These are phyloP conservation scores for Lampropteryx suffumata DNA, from an alignment of 2,888 invertebrate genomes.

Conservation along the genomic window DNA sequence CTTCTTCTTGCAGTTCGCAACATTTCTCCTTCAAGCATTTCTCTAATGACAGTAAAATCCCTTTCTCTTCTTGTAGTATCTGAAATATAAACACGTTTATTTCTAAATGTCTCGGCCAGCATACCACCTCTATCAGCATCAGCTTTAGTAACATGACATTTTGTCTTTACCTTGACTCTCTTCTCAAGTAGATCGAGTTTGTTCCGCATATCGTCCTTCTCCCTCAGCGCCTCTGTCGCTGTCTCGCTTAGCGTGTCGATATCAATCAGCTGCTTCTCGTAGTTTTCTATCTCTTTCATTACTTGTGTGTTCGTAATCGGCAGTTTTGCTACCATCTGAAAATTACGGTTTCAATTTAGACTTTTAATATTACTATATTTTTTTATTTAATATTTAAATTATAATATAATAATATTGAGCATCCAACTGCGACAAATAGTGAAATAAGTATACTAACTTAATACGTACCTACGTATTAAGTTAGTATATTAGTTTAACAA, in stretches of 20 bases:
- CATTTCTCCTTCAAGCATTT: conserved; percentile 89
- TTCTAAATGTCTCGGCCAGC: too few relatives aligned
- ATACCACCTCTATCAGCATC: too few relatives aligned
- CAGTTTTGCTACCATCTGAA: conserved; percentile 85
- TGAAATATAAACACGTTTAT: conserved; percentile 46
- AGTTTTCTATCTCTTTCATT: conserved; percentile 87
- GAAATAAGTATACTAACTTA: too few relatives aligned
- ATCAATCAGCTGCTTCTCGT: conserved; percentile 90
- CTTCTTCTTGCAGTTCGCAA: conserved; percentile 88
- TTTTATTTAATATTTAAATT: too few relatives aligned
- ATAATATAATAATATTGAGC: too few relatives aligned
- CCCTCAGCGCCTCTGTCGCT: conserved; percentile 87
- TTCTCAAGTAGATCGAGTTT: conserved; percentile 88
- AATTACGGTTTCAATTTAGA: conserved; percentile 34
- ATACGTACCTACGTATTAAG: too few relatives aligned
- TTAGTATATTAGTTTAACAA: too few relatives aligned
- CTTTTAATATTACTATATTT: too few relatives aligned
- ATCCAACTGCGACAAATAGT: too few relatives aligned
- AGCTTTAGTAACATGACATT: too few relatives aligned
- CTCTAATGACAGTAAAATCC: conserved; percentile 87
- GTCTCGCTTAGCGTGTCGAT: conserved; percentile 88
- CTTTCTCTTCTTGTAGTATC: conserved; percentile 90
- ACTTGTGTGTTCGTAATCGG: conserved; percentile 85
- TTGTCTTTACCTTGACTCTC: conserved; percentile 84
- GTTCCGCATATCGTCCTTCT: conserved; percentile 84